These are phyloP conservation scores for Lampris incognitus DNA, from an alignment of 2,113 vertebrate genomes.

Conservation along the genomic window DNA sequence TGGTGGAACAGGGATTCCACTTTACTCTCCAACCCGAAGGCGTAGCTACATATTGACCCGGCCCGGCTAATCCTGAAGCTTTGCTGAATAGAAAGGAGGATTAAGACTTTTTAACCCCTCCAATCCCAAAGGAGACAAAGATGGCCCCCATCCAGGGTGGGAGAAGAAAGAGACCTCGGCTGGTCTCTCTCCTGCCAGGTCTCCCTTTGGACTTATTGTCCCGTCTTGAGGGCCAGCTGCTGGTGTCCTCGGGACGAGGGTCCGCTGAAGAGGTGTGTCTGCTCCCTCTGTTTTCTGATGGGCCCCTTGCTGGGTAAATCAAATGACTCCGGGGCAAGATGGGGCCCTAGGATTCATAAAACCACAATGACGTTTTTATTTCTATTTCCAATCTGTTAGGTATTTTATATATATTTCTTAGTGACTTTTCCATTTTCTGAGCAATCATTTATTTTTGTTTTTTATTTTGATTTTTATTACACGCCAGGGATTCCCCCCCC, in stretches of 20 bases:
- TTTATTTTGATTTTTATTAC: no score
- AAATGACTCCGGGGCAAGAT: conserved; percentile 42
- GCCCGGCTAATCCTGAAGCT: conserved; percentile 77
- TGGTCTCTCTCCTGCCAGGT: conserved; percentile 65
- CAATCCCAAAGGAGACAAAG: conserved; percentile 34
- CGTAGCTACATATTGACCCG: conserved; percentile 56
- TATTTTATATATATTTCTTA: no score
- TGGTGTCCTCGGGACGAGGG: conserved; percentile 64
- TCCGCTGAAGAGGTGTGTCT: conserved; percentile 62
- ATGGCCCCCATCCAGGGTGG: conserved; percentile 29
- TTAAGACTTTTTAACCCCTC: conserved; percentile 81
- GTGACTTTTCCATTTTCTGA: no score
- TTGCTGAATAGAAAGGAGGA: conserved; percentile 73
- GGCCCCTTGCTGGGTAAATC: conserved; percentile 59
- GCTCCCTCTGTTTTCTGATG: conserved; percentile 66
- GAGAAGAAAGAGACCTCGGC: conserved; percentile 53
- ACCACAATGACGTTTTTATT: neutral
- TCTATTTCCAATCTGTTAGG: no score
- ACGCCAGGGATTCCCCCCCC: no score
- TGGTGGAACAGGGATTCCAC: conserved; percentile 31
- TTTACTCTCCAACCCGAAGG: conserved; percentile 67
- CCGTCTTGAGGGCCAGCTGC: conserved; percentile 78
- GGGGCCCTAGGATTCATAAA: conserved; percentile 10
- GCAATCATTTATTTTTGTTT: no score
- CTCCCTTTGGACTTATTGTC: conserved; percentile 67